These are phyloP conservation scores for Picus viridis DNA, from an alignment of 2,797 vertebrate species.

Conservation along the genomic window DNA sequence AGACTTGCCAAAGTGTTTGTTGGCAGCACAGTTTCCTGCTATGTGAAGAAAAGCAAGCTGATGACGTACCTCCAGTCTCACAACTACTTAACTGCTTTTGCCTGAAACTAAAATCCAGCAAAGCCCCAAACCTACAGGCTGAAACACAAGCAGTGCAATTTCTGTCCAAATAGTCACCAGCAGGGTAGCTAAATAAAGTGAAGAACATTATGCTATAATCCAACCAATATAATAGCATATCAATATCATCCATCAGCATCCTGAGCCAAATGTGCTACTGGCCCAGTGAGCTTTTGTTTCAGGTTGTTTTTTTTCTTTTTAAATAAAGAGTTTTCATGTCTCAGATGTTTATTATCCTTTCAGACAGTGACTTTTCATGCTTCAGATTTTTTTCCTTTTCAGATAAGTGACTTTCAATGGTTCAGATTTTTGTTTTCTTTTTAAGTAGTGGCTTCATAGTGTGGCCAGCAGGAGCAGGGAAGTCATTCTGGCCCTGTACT, in stretches of 20 bases:
- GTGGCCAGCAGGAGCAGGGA: no score
- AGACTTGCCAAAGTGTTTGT: background rate
- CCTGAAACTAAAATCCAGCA: background rate
- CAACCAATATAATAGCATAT: background rate
- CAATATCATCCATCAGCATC: background rate
- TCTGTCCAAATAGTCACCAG: background rate
- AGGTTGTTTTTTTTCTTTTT: no score
- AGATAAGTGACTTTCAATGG: background rate
- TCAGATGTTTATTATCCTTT: no score
- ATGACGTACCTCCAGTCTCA: background rate
- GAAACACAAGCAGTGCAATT: background rate
- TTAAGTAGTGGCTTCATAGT: no score
- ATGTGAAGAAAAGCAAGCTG: background rate
- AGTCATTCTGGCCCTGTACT: no score
- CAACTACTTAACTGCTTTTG: background rate
- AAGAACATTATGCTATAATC: background rate
- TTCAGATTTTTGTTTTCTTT: background rate
- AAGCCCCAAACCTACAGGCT: background rate
- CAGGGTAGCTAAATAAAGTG: background rate
- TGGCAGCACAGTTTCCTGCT: background rate
- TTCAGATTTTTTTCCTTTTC: no score
- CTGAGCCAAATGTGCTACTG: background rate
- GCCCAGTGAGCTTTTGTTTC: background rate
- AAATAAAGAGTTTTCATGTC: no score
- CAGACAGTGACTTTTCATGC: no score